Evolutionary conservation across 2,888 invertebrate species (phyloP).

Genomic region (Exephanes ischioxanthus): DNA sequence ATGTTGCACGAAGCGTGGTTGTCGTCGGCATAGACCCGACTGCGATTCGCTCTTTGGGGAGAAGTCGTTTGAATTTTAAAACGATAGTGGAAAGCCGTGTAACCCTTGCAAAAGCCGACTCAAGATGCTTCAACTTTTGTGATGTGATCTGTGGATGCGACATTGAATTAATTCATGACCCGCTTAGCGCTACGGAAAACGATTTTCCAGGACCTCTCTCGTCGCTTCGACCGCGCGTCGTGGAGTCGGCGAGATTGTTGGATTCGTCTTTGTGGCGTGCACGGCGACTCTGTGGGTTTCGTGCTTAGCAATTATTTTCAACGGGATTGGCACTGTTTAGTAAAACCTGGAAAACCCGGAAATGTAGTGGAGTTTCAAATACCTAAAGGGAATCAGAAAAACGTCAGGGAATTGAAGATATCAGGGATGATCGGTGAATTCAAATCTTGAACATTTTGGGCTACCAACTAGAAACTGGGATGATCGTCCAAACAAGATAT

Average conservation of each 20-base stretch:
- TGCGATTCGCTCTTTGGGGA: constrained; percentile 7
- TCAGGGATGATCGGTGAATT: too few relatives aligned
- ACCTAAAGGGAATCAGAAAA: too few relatives aligned
- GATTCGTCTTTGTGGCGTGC: neutral
- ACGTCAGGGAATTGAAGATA: too few relatives aligned
- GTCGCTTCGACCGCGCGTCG: neutral
- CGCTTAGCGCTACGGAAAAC: constrained; percentile 34
- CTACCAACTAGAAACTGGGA: too few relatives aligned
- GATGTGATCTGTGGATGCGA: constrained; percentile 45
- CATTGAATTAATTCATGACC: constrained; percentile 76
- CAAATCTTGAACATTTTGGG: too few relatives aligned
- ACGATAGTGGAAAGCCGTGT: constrained; percentile 78
- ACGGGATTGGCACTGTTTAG: too few relatives aligned
- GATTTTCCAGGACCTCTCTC: neutral
- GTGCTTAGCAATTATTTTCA: too few relatives aligned
- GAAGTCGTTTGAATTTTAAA: constrained; percentile 77
- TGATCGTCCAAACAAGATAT: too few relatives aligned
- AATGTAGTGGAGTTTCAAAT: too few relatives aligned
- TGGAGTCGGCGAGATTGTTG: neutral
- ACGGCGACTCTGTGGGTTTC: neutral
- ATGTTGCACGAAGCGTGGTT: constrained; percentile 1
- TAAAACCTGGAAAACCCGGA: too few relatives aligned
- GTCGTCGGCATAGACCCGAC: neutral
- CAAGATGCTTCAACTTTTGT: constrained; percentile 72
- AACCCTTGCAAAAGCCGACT: constrained; percentile 72